A percentile compares a stretch with the other conserved stretches of the same genome.
Conservation (phyloP, 2,888 invertebrate genomes). For the Gandaritis pyraliata region DNA sequence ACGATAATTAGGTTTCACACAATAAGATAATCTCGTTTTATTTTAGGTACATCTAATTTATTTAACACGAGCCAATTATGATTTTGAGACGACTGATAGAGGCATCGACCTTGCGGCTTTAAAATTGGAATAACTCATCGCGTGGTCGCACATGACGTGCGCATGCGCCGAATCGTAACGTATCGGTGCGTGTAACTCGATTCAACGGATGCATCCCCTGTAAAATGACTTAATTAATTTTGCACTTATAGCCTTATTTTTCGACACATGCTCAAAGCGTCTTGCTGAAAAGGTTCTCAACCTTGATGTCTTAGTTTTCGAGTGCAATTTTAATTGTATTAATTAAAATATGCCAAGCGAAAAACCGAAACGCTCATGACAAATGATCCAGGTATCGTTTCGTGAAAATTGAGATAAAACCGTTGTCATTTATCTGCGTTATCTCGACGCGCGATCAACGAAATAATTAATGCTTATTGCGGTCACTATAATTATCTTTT, state of each 20-base stretch:
- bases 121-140: constrained; percentile 29
- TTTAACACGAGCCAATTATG: constrained; percentile 19
- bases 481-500: constrained; percentile 20
- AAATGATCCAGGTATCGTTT: constrained; percentile 34
- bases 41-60: constrained; percentile 29
- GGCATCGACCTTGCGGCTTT: constrained; percentile 30
- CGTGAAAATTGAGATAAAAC: constrained; percentile 41
- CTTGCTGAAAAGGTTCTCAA: constrained; percentile 8
- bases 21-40: constrained; percentile 29
- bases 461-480: constrained; percentile 66
- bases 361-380: constrained; percentile 54
- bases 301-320: constrained; percentile 16
- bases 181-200: constrained; percentile 70
- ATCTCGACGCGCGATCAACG: constrained; percentile 74
- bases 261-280: constrained; percentile 19
- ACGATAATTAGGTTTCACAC: constrained; percentile 33
- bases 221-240: constrained; percentile 43
- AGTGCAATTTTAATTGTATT: constrained; percentile 29
- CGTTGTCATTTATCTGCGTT: constrained; percentile 62
- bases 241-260: constrained; percentile 33
- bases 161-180: constrained; percentile 49
- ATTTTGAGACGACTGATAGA: constrained; percentile 20
- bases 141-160: constrained; percentile 43
- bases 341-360: constrained; percentile 46
- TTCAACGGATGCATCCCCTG: constrained; percentile 71